Conservation (phyloP, 2,113 vertebrate species). For the Mormyrus lacerda region DNA sequence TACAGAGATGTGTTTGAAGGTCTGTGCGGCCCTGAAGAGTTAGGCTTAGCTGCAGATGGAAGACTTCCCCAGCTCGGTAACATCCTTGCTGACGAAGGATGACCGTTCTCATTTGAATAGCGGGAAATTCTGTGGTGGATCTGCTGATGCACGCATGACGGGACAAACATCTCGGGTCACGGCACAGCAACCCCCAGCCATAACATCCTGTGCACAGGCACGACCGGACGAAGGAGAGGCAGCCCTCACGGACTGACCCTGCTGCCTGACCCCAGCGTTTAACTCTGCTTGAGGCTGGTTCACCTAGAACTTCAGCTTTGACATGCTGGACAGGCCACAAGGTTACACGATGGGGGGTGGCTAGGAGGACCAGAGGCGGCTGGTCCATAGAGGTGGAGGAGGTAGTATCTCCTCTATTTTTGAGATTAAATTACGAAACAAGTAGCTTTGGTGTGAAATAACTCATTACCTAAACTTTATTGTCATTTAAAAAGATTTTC, state of each 20-base stretch:
- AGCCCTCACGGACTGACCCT: neutral
- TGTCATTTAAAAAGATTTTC: neutral
- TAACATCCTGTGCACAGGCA: neutral
- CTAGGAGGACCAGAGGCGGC: neutral
- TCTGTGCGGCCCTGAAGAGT: neutral
- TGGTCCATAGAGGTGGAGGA: neutral
- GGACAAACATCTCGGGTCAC: neutral
- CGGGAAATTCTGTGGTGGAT: conserved; percentile 13
- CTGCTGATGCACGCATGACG: neutral
- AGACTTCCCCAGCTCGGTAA: neutral
- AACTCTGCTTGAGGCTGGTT: neutral
- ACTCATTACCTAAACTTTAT: neutral
- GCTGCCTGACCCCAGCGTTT: neutral
- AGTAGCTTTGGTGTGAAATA: neutral
- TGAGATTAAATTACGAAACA: neutral
- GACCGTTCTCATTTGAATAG: conserved; percentile 5
- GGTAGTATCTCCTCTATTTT: neutral
- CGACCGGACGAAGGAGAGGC: neutral
- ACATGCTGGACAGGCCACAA: neutral
- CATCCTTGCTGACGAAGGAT: neutral
- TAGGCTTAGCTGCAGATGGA: neutral
- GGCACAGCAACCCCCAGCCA: neutral
- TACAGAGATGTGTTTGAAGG: neutral
- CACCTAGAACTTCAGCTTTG: neutral
- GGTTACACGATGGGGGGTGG: neutral